These are phyloP conservation scores for Tinea trinotella DNA, from an alignment of 2,888 invertebrate species.

Conservation along the genomic window DNA sequence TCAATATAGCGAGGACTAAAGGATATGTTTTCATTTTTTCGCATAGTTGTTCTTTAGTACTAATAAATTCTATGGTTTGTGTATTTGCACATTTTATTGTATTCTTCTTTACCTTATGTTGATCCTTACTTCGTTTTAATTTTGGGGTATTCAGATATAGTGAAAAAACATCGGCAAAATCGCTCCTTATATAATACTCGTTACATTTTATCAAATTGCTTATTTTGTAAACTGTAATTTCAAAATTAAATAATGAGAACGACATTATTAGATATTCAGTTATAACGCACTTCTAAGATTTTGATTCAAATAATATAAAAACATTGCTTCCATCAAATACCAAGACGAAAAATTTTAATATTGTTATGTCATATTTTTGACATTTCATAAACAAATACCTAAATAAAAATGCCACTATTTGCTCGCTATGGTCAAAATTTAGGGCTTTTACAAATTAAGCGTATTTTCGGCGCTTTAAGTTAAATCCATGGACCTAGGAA, in stretches of 20 bases:
- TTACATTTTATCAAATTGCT: slow-evolving; percentile 35
- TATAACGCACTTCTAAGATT: background rate
- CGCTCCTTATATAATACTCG: slow-evolving; percentile 36
- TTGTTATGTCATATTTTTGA: background rate
- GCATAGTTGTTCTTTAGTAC: slow-evolving; percentile 32
- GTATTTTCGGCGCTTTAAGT: too few species aligned
- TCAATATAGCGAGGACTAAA: slow-evolving; percentile 42
- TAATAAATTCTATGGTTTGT: slow-evolving; percentile 34
- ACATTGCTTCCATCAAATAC: background rate
- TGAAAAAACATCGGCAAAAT: slow-evolving; percentile 48
- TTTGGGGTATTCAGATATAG: slow-evolving; percentile 39
- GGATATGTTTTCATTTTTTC: slow-evolving; percentile 43
- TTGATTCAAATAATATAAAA: background rate
- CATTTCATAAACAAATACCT: too few species aligned
- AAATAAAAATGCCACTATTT: too few species aligned
- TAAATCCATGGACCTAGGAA: too few species aligned
- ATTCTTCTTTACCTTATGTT: slow-evolving; percentile 28
- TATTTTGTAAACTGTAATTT: slow-evolving; percentile 43
- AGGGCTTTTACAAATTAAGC: too few species aligned
- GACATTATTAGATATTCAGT: too few species aligned
- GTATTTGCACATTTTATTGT: slow-evolving; percentile 22
- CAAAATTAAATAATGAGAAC: slow-evolving; percentile 49
- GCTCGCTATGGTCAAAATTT: too few species aligned
- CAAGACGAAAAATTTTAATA: background rate
- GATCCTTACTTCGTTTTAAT: slow-evolving; percentile 22